These are phyloP conservation scores for Siniperca scherzeri DNA, from an alignment of 2,797 vertebrate species.

Conservation along the genomic window DNA sequence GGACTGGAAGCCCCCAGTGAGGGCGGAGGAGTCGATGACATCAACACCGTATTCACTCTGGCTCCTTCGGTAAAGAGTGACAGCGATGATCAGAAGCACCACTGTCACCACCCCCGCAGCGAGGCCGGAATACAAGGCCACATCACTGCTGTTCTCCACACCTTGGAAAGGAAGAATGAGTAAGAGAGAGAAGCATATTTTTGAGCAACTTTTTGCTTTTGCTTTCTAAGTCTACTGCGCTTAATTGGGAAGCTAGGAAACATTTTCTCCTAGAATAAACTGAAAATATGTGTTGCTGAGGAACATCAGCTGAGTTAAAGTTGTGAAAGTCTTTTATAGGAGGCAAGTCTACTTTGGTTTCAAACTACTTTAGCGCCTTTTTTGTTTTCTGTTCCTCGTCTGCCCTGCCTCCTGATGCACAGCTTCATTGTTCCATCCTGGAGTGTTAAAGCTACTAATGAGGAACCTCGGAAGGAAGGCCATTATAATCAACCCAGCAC, in stretches of 20 bases:
- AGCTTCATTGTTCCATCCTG: conserved; percentile 65
- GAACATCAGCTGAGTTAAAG: conserved; percentile 30
- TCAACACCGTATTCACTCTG: conserved; percentile 98
- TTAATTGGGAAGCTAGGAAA: conserved; percentile 50
- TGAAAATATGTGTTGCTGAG: conserved; percentile 27
- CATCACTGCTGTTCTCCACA: conserved; percentile 91
- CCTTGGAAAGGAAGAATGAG: conserved; percentile 77
- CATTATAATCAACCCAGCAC: conserved; percentile 92
- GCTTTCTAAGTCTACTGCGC: background rate
- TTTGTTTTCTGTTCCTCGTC: conserved; percentile 46
- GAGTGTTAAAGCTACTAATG: conserved; percentile 79
- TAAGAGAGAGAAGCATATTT: background rate
- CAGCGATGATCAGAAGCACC: conserved; percentile 91
- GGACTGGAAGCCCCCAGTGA: conserved; percentile 97
- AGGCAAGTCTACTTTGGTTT: conserved; percentile 52
- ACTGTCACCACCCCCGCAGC: conserved; percentile 94
- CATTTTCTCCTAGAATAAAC: conserved; percentile 48
- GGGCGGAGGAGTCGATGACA: conserved; percentile 96
- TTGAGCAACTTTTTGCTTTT: background rate
- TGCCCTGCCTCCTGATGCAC: conserved; percentile 51
- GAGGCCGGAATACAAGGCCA: conserved; percentile 95
- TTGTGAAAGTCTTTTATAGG: conserved; percentile 33
- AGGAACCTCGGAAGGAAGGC: conserved; percentile 85
- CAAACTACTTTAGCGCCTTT: conserved; percentile 53
- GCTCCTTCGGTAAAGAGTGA: conserved; percentile 94